These are phyloP conservation scores for Zhuqinia jingwanae DNA, from an alignment of 2,888 invertebrate species.

Conservation along the genomic window DNA sequence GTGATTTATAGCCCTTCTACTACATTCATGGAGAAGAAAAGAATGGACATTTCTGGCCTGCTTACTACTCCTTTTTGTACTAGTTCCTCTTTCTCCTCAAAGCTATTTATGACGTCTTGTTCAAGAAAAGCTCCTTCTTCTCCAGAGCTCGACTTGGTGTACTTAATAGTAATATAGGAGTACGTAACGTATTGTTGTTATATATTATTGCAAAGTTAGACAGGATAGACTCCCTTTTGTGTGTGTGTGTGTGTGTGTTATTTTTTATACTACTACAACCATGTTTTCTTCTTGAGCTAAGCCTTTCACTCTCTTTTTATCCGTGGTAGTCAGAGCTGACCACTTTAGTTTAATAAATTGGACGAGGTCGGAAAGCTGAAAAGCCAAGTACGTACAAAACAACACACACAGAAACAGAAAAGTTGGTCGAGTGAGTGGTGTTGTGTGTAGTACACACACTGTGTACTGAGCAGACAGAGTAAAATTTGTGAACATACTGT, in stretches of 20 bases:
- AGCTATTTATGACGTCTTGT: conserved; percentile 63
- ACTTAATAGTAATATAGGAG: not conserved
- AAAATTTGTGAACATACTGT: not conserved
- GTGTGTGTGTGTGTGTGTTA: no score
- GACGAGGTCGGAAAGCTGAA: conserved; percentile 71
- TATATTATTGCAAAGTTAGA: conserved; percentile 28
- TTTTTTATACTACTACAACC: conserved; percentile 28
- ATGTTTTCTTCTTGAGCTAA: conserved; percentile 33
- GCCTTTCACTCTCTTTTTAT: conserved; percentile 57
- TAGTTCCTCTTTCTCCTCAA: not conserved
- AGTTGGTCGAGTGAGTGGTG: conserved; percentile 18
- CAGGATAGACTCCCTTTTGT: conserved; percentile 33
- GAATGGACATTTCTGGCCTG: conserved; percentile 8
- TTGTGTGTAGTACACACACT: not conserved
- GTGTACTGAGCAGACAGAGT: conserved; percentile 17
- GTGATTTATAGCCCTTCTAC: conserved; percentile 75
- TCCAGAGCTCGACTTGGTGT: no score
- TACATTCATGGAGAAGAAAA: conserved; percentile 12
- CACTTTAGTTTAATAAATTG: conserved; percentile 70
- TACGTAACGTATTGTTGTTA: not conserved
- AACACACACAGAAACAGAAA: conserved; percentile 16
- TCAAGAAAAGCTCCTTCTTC: conserved; percentile 44
- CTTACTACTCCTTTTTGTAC: conserved; percentile 11
- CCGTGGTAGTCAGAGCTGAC: conserved; percentile 61
- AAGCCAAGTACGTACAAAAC: conserved; percentile 25